Evolutionary conservation across 2,797 vertebrate species (phyloP).

Genomic region (Epinephelus coioides): DNA sequence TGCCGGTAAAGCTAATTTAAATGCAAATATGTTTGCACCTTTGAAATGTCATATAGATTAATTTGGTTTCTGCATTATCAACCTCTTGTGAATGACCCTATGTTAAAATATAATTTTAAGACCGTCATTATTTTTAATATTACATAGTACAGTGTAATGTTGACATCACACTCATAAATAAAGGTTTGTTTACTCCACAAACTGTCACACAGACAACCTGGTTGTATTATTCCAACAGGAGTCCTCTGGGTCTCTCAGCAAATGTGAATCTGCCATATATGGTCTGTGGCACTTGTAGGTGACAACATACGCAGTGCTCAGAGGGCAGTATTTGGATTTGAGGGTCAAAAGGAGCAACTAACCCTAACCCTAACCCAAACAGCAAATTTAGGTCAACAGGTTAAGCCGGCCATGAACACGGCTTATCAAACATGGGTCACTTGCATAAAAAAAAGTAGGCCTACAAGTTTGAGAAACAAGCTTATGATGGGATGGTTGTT

Average conservation of each 20-base stretch:
- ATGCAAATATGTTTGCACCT: not conserved
- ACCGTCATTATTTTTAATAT: not conserved
- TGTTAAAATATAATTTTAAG: not conserved
- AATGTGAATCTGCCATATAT: constrained; percentile 4
- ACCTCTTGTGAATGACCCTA: not conserved
- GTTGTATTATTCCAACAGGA: constrained; percentile 4
- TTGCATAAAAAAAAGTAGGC: not conserved
- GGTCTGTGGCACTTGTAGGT: constrained; percentile 6
- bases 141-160: not conserved
- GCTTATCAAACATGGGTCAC: not conserved
- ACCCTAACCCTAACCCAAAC: not conserved
- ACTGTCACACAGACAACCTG: not conserved
- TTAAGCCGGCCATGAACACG: not conserved
- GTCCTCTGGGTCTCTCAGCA: constrained; percentile 1
- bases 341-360: not conserved
- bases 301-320: not conserved
- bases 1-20: not conserved
- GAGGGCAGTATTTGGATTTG: not conserved
- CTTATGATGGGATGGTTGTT: too few relatives aligned
- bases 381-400: not conserved
- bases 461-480: too few relatives aligned
- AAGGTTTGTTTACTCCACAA: not conserved
- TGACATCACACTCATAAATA: not conserved
- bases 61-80: too few relatives aligned
- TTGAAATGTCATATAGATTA: too few relatives aligned